phyloP scores from a whole-genome alignment of 2,888 invertebrate genomes.

The Hermaeophaga mercurialis region DNA sequence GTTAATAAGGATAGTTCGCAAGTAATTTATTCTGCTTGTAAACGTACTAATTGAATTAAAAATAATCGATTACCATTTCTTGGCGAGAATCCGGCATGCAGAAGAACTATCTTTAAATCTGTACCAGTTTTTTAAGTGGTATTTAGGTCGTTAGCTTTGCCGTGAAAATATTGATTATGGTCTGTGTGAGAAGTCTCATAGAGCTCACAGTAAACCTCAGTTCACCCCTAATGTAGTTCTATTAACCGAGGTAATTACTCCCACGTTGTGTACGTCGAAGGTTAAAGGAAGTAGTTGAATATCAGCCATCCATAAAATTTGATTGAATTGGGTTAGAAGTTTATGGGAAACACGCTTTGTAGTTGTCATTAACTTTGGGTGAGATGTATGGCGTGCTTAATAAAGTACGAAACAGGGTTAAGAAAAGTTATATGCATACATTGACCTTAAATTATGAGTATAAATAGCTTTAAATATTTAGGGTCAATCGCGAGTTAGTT shows the following conservation, averaged over 20 bases:
- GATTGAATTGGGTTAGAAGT: constrained; percentile 20
- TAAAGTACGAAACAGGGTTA: too few relatives aligned
- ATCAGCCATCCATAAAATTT: constrained; percentile 20
- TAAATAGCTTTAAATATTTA: too few relatives aligned
- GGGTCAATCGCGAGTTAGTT: too few relatives aligned
- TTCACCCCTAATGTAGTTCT: constrained; percentile 18
- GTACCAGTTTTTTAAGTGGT: constrained; percentile 38
- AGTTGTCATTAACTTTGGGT: constrained; percentile 5
- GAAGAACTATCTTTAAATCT: constrained; percentile 24
- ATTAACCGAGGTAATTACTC: constrained; percentile 24
- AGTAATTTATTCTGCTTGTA: too few relatives aligned
- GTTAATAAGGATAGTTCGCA: too few relatives aligned
- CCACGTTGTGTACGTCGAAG: constrained; percentile 19
- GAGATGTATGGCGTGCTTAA: too few relatives aligned
- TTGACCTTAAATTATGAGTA: too few relatives aligned
- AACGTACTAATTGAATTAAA: constrained; percentile 2
- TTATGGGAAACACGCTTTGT: constrained; percentile 7
- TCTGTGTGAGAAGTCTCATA: constrained; percentile 18
- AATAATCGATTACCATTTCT: not conserved
- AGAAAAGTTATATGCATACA: too few relatives aligned
- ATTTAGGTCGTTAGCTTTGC: constrained; percentile 35
- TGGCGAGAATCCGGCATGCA: constrained; percentile 7
- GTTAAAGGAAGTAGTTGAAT: constrained; percentile 11
- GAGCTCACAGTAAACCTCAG: constrained; percentile 21
- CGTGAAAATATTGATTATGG: constrained; percentile 30